Evolutionary conservation across 2,888 invertebrate genomes (phyloP), one percentile per base, ranked within the genome.

Genomic region (Drosophila anceps): DNA sequence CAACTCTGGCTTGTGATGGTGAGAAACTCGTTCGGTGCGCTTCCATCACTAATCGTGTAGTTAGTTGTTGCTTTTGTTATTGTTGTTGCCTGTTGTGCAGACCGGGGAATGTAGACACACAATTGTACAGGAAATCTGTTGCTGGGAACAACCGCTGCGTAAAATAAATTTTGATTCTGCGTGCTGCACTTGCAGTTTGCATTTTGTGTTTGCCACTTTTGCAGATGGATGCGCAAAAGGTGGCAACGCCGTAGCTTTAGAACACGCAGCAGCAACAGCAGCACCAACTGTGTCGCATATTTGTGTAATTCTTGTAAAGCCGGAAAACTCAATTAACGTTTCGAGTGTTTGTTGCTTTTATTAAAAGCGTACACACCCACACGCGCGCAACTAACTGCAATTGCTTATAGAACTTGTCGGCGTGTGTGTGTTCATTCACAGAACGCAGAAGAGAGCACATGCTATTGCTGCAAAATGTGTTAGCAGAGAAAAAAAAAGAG

Each of bases 301-400:
- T 75, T 87, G 76, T 76, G 69, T 77, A 69, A 70, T 81, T 69
- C 72, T 70, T 69, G 55, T 70, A 81, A 69, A 70, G 88, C 90
- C 90, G 84, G 84, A 84, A 84, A 89, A 79, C 82, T 84, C 90
- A 84, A 84, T 84, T 84, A 84, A 84, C 81, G 74, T 69, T 87
- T 73, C 35, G 78, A 83, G 81, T 81, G 69, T 66, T 77, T 77
- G 78, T 74, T 70, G 66, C 54, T 67, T 77, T 72, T 79, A 82
- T 84, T 89, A 43, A 69, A 80, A 76, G 18, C 31, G 76, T 65
- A 82, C 67, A 71, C 83, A 81, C 83, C 77, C 79, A 75, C 80
- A 75, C 27, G 43, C 20, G 29, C 35, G 44, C 48, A 53, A 39
- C 43, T 31, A 58, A 54, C 27, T 79, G 81, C 70, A 75, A 67